Evolutionary conservation across 2,797 vertebrate species (phyloP).

Genomic region (Buphagus erythrorhynchus): DNA sequence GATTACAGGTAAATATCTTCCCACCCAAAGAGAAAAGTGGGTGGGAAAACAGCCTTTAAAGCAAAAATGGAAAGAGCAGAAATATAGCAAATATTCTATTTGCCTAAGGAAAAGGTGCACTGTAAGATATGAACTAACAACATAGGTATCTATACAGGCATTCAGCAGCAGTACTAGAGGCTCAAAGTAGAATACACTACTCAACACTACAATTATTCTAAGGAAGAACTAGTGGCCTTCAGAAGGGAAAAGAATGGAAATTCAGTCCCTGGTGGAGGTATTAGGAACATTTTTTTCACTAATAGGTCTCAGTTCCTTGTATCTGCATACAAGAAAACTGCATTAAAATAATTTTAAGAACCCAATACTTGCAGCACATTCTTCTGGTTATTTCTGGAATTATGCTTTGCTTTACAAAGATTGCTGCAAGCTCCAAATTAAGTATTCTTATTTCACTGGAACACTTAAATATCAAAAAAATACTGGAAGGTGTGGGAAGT

Average conservation of each 20-base stretch:
- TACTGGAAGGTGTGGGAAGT: background rate
- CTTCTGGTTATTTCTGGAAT: background rate
- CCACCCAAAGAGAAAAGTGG: background rate
- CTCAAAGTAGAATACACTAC: background rate
- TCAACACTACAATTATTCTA: background rate
- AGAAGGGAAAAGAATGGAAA: background rate
- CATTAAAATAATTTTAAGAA: background rate
- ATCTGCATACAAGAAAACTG: background rate
- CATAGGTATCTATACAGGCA: background rate
- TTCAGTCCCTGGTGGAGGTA: background rate
- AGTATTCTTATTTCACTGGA: background rate
- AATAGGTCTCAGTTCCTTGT: background rate
- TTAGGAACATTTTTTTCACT: background rate
- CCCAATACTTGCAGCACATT: background rate
- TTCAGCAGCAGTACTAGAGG: background rate
- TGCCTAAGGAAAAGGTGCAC: background rate
- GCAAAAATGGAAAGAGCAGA: background rate
- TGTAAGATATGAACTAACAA: background rate
- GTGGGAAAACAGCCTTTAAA: background rate
- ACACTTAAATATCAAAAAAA: background rate
- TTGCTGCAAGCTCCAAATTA: background rate
- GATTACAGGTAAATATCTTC: background rate
- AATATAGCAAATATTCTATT: background rate
- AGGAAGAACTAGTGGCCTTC: background rate
- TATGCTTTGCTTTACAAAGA: background rate